A percentile compares a stretch with the other conserved stretches of the same genome.
phyloP scores from a whole-genome alignment of 2,113 vertebrate species.

The Peucedramus taeniatus region DNA sequence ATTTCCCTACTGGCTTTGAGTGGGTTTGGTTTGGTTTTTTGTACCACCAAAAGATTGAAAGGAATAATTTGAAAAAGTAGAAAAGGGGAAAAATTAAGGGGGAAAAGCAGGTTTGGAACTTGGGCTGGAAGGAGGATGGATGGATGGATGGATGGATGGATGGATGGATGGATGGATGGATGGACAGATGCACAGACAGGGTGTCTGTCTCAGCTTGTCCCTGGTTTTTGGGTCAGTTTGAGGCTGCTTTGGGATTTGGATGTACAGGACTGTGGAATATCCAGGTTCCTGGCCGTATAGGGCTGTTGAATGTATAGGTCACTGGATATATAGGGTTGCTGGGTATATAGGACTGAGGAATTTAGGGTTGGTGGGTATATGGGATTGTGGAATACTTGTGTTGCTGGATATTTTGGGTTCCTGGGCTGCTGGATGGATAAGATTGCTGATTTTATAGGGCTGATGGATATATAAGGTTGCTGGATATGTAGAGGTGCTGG shows the following conservation, averaged over 20 bases:
- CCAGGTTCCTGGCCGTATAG: background rate
- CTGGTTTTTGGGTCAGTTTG: background rate
- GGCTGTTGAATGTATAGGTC: background rate
- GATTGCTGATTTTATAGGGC: background rate
- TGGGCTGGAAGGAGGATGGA: background rate
- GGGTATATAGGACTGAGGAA: background rate
- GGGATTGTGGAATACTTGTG: background rate
- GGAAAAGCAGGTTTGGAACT: background rate
- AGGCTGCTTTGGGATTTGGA: background rate
- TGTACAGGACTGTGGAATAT: background rate
- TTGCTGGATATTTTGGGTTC: background rate
- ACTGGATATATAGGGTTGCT: background rate
- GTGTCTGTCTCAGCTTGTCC: background rate
- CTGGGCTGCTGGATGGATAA: background rate
- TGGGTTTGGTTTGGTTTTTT: rapidly evolving
- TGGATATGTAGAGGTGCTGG: background rate
- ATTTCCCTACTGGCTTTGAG: background rate
- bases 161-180: background rate
- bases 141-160: background rate
- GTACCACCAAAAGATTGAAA: background rate
- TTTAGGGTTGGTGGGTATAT: background rate
- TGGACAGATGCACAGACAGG: background rate
- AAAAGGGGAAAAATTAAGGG: background rate
- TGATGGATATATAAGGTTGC: background rate
- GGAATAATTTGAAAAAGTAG: too few species aligned